Base-by-base conservation (phyloP, 1,140 invertebrate species). In the Protaetia brevitarsis region DNA sequence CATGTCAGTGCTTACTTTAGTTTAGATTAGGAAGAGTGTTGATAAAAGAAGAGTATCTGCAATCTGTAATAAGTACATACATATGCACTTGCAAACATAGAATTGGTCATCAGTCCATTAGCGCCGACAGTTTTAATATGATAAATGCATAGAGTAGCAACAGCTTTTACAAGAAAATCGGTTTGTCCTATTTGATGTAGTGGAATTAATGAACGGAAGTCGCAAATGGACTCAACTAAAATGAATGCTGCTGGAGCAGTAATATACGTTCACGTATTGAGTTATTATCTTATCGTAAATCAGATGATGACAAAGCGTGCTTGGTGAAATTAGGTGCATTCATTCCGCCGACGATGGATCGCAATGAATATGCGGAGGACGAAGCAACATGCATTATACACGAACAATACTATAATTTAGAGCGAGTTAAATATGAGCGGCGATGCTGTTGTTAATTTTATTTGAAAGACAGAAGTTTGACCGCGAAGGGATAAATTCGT, bases 291-390 rank as follows among this genome's bases (percentile, higher is more conserved):
- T 45, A 45, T 45, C 41, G 23, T 45, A 45, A 45, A 45, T 45
- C 41, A 45, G 41, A 45, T 45, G 41, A 45, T 45, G 41, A 45
- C 41, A 45, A 45, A 45, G 41, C 41, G 41, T 45, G 41, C 41
- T 45, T 19, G 41, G 41, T 19, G 41, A 19, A 45, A 45, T 45
- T 45, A 45, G 16, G 41, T 45, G 3, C 34, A 3, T 37, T 45
- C n/a, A 45, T 45, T 4, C 41, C 23, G 19, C 7, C 41, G 41
- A 45, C 23, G 41, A 13, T 13, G 16, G 7, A 45, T 45, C n/a
- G n/a, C n/a, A 45, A 23, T 45, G 13, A 45, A 45, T 45, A 45
- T 7, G 41, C 41, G 41, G 41, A 13, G 4, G 41, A 45, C 41
- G 41, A 45, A 19, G 16, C n/a, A 13, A 45, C 13, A 45, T 5